Conservation (phyloP, 1,140 invertebrate genomes). For the Lasioglossum albipes region DNA sequence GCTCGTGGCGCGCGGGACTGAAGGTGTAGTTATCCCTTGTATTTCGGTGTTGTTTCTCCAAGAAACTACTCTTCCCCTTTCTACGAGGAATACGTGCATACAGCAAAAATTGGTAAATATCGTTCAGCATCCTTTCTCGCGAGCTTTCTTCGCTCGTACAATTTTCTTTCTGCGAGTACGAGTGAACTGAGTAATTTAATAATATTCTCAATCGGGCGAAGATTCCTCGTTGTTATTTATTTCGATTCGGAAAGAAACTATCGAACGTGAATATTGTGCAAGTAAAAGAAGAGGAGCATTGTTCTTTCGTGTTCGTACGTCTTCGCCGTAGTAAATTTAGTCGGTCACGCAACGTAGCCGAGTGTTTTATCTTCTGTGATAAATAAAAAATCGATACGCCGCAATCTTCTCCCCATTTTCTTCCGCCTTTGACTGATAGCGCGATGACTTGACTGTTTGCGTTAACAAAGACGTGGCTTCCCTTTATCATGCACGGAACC, state of each 20-base stretch:
- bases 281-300: background rate
- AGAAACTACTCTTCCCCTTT: background rate
- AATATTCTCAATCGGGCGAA: background rate
- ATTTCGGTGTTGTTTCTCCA: background rate
- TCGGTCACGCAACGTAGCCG: conserved; percentile 4
- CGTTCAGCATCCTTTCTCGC: background rate
- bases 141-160: too few relatives aligned
- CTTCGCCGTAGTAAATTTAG: background rate
- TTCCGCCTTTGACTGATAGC: conserved; percentile 1
- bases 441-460: conserved; percentile 26
- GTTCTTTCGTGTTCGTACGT: background rate
- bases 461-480: conserved; percentile 29
- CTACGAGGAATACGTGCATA: background rate
- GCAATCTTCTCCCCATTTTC: conserved; percentile 5
- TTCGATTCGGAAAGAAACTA: background rate
- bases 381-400: conserved; percentile 29
- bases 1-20: background rate
- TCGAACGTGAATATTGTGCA: background rate
- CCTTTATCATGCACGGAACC: conserved; percentile 6
- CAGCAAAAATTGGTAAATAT: background rate
- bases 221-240: too few relatives aligned
- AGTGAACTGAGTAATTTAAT: too few relatives aligned
- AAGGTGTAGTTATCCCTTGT: conserved; percentile 5
- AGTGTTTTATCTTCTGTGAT: conserved; percentile 18
- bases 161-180: background rate